Percentiles rank a stretch among this genome's conserved stretches.
These are phyloP conservation scores for Ovis canadensis DNA, from an alignment of 2,113 vertebrate species.

Conservation along the genomic window DNA sequence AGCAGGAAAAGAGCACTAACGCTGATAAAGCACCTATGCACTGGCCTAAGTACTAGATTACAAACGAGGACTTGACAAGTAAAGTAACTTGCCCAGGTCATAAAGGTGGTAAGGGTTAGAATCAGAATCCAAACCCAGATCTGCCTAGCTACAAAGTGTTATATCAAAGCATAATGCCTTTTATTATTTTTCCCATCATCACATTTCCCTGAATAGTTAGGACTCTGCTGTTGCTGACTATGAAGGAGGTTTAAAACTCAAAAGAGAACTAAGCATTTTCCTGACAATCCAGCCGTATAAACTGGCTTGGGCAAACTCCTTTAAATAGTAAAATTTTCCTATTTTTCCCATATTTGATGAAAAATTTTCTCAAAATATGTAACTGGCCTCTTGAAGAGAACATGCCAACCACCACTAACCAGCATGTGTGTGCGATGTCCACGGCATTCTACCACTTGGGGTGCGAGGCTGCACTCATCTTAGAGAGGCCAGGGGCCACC, in stretches of 20 bases:
- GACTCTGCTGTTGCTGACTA: not conserved
- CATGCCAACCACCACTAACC: not conserved
- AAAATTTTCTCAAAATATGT: slow-evolving; percentile 9
- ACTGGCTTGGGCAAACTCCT: not conserved
- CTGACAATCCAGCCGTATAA: not conserved
- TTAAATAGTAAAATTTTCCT: not conserved
- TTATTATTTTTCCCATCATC: not conserved
- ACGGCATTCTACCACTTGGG: not conserved
- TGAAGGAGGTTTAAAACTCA: not conserved
- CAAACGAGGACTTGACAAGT: not conserved
- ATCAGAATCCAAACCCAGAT: not conserved
- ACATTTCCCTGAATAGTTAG: not conserved
- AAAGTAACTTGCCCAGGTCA: not conserved
- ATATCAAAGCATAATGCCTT: not conserved
- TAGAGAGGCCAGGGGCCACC: not conserved
- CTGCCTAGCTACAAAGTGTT: not conserved
- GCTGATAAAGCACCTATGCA: not conserved
- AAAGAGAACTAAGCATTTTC: not conserved
- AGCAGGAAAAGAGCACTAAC: not conserved
- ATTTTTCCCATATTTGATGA: slow-evolving; percentile 4
- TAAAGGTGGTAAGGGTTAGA: not conserved
- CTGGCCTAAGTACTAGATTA: not conserved
- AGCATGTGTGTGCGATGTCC: not conserved
- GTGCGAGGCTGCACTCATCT: not conserved
- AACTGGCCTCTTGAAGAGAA: not conserved